Evolutionary conservation across 2,888 invertebrate species (phyloP), one percentile per base, ranked within the genome.

Genomic region (Drosophila rubida): DNA sequence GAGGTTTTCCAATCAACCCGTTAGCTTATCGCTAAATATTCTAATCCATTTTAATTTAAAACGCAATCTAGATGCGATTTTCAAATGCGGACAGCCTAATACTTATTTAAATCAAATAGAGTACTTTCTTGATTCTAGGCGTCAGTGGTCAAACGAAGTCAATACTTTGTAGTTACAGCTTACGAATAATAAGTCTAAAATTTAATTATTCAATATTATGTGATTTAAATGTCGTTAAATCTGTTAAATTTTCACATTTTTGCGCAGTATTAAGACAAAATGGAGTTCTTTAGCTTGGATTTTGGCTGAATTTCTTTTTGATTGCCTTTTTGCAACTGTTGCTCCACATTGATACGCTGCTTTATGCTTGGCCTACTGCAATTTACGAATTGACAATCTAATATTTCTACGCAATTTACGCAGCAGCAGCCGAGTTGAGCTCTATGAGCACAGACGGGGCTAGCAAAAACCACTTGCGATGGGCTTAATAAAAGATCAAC

Each of bases 311-410:
- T 53, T 35, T 54, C 6, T 22, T 35, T 30, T 37, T 37, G n/a
- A 48, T 2, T 30, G n/a, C n/a, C n/a, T 2, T 35, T 54, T 53
- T 35, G 41, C 41, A 58, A 39, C 64, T 44, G 32, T 8, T 30
- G 25, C 8, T 32, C 13, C 6, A 35, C 16, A 63, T 58, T 64
- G 74, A 68, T 69, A 83, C 77, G 86, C 80, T 74, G 82, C 69
- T 88, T 88, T 86, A 71, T 72, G 75, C 61, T 58, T 67, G 23
- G 64, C 63, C 57, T 59, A 67, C 66, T 69, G 68, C 87, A 75
- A 79, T 81, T 81, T 87, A 64, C 82, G 71, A 77, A 79, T 74
- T 88, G 85, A 72, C 89, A 85, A 59, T 77, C 83, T 60, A 77
- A 79, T 79, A 79, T 80, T 78, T 86, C 65, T 69, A 74, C 72